Base-by-base conservation (phyloP, 2,888 invertebrate species). In the Ophion costatus region DNA sequence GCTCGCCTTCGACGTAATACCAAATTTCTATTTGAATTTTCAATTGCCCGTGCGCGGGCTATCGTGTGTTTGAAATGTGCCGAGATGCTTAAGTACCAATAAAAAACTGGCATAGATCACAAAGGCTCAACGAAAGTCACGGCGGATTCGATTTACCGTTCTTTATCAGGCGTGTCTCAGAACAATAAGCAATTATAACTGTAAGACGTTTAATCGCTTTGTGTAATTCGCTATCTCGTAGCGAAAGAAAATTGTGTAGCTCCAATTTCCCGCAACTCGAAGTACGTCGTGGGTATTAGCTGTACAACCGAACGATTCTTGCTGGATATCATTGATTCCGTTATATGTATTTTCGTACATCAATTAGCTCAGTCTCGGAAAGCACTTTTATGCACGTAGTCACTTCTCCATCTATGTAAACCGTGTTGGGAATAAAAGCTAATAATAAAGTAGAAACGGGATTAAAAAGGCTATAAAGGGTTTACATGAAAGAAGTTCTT, bases 141-240 rank as follows among this genome's bases (percentile, higher is more conserved):
- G 24, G 77, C 59, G 5, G n/a, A 78, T 69, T 17, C 56, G 59
- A 42, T 63, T 79, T 79, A 79, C 78, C 67, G 73, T 83, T 79
- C 61, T n/a, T 24, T 20, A 67, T 73, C 45, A 70, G 63, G 67
- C 74, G 63, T 75, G 80, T 69, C 74, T 22, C 24, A 20, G 74
- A 82, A 80, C 82, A 82, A 82, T 85, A 61, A 82, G 59, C 75
- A 85, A 85, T 82, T 82, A 85, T 82, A 75, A 85, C 85, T 80
- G 85, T 82, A 82, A 45, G 20, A 59, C 42, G 76, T 76, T 56
- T 82, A 82, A 85, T 80, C 66, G 79, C 71, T 76, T 22, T 33
- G 45, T 51, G 45, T 59, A 38, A 64, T 71, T 51, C 61, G 33
- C 57, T n/a, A 73, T 80, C 73, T 66, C 73, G 57, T 56, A 56